Evolutionary conservation across 1,140 invertebrate genomes (phyloP).

Genomic region (Psix sp.): DNA sequence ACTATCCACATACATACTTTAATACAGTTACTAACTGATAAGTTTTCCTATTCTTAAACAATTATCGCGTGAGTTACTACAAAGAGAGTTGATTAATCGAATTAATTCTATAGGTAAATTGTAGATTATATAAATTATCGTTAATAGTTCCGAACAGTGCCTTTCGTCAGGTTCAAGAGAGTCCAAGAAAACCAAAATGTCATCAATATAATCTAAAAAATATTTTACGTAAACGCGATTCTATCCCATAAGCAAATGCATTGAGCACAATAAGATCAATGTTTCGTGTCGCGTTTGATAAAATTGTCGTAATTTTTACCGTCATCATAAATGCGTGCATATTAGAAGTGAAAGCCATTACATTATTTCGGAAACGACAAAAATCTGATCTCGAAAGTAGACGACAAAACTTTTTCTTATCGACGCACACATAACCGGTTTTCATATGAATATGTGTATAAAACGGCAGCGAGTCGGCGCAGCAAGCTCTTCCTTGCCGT

Average conservation of each 20-base stretch:
- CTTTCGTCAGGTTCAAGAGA: conserved; percentile 18
- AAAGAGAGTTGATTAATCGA: conserved; percentile 26
- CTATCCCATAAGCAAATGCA: conserved; percentile 3
- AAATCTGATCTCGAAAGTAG: conserved; percentile 70
- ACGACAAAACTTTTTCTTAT: conserved; percentile 69
- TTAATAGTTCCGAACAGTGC: conserved; percentile 1
- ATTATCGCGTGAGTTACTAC: conserved; percentile 3
- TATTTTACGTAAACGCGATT: conserved; percentile 44
- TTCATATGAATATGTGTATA: conserved; percentile 55
- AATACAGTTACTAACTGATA: not conserved
- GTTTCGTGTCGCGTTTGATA: not conserved
- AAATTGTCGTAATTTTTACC: conserved; percentile 29
- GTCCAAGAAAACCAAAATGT: conserved; percentile 32
- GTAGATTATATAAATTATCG: not conserved
- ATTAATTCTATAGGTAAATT: conserved; percentile 19
- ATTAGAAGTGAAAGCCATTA: conserved; percentile 75
- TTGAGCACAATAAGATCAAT: conserved; percentile 33
- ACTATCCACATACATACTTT: conserved; percentile 8
- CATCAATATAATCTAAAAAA: conserved; percentile 41
- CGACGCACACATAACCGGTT: conserved; percentile 69
- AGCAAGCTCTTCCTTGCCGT: conserved; percentile 24
- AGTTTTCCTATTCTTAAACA: not conserved
- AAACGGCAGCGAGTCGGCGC: conserved; percentile 21
- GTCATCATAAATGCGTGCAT: conserved; percentile 33
- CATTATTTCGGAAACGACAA: conserved; percentile 72